phyloP scores from a whole-genome alignment of 1,140 invertebrate species.

The Dendroctonus ponderosae region DNA sequence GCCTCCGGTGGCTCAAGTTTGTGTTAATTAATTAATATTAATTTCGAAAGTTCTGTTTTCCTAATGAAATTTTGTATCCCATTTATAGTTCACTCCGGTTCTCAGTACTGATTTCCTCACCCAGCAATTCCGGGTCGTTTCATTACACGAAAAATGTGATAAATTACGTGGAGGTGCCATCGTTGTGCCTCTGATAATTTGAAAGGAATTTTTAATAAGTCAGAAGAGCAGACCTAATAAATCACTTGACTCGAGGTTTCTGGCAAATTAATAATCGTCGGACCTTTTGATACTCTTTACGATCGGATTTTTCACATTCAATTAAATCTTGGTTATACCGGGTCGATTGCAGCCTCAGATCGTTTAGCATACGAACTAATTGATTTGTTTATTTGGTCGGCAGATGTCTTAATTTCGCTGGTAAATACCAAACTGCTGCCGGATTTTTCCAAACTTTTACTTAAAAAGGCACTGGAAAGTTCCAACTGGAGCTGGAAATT shows the following conservation, averaged over 20 bases:
- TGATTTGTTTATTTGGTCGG: too few species aligned
- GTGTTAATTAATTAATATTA: too few species aligned
- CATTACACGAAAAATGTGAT: slow-evolving; percentile 10
- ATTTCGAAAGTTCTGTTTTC: too few species aligned
- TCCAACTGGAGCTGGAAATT: too few species aligned
- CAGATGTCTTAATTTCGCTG: too few species aligned
- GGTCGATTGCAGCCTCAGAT: not conserved
- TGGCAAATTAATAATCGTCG: slow-evolving; percentile 7
- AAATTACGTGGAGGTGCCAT: slow-evolving; percentile 5
- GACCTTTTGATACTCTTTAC: slow-evolving; percentile 10
- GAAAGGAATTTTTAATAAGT: slow-evolving; percentile 13
- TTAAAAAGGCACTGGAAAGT: too few species aligned
- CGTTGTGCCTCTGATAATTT: slow-evolving; percentile 5
- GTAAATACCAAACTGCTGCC: too few species aligned
- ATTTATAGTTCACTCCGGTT: too few species aligned
- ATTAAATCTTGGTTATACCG: slow-evolving; percentile 2
- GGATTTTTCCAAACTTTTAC: too few species aligned
- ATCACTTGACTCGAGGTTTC: slow-evolving; percentile 2
- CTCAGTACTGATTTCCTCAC: not conserved
- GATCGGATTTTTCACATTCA: not conserved
- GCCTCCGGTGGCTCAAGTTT: too few species aligned
- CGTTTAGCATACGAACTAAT: not conserved
- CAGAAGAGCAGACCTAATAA: slow-evolving; percentile 6
- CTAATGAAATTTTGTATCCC: too few species aligned
- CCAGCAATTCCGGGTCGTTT: not conserved